These are phyloP conservation scores for Actinopyga echinites DNA, from an alignment of 53 echinoderm and acorn worm species.

Conservation along the genomic window DNA sequence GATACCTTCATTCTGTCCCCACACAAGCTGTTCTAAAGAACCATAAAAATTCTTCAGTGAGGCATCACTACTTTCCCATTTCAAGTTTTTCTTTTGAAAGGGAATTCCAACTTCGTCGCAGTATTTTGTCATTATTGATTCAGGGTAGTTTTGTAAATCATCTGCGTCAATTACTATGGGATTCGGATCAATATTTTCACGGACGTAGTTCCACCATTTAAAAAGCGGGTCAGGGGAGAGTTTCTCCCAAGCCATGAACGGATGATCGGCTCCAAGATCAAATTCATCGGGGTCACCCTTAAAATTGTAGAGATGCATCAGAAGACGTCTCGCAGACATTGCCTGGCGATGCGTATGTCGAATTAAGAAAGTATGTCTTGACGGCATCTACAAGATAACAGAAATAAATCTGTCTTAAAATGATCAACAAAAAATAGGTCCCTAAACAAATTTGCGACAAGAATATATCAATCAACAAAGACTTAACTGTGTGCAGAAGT, in stretches of 20 bases:
- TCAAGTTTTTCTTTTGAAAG: not conserved
- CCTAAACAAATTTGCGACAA: too few relatives aligned
- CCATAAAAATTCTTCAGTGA: slow-evolving; percentile 1
- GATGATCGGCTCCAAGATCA: slow-evolving; percentile 1
- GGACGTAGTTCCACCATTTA: slow-evolving; percentile 9
- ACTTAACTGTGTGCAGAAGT: too few relatives aligned
- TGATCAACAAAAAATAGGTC: too few relatives aligned
- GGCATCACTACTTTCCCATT: slow-evolving; percentile 8
- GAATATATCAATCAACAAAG: too few relatives aligned
- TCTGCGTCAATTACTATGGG: slow-evolving; percentile 30
- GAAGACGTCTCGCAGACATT: not conserved
- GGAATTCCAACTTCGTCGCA: slow-evolving; percentile 8
- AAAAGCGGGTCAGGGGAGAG: slow-evolving; percentile 10
- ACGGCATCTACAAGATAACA: not conserved
- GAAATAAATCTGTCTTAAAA: too few relatives aligned
- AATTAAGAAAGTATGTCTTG: slow-evolving; percentile 24
- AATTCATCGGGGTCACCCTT: slow-evolving; percentile 7
- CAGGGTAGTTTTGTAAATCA: slow-evolving; percentile 18
- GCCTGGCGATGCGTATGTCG: slow-evolving; percentile 5
- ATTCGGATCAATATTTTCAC: slow-evolving; percentile 23
- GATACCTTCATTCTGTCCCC: slow-evolving; percentile 4
- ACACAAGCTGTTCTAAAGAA: slow-evolving; percentile 13
- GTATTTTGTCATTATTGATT: slow-evolving; percentile 16
- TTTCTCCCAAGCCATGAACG: slow-evolving; percentile 32
- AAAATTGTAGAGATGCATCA: not conserved